phyloP scores from a whole-genome alignment of 2,113 vertebrate genomes.

The Pithys albifrons region DNA sequence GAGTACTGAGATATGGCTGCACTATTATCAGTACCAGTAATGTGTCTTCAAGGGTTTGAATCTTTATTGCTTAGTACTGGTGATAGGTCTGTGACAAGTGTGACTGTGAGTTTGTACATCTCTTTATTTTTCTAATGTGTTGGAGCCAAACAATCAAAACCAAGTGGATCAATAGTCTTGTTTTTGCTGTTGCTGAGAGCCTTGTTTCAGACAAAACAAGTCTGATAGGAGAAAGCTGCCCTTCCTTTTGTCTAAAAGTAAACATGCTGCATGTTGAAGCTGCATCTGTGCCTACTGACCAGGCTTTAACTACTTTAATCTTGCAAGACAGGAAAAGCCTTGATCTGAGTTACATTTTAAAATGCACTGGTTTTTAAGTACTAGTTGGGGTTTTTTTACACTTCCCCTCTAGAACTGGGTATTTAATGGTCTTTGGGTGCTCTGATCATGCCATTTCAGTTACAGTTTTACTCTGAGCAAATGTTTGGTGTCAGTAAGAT shows the following conservation, averaged over 20 bases:
- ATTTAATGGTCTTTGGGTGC: neutral
- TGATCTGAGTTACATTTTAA: neutral
- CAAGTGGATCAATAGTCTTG: neutral
- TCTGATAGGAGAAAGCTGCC: neutral
- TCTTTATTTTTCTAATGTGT: neutral
- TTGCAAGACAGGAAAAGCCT: neutral
- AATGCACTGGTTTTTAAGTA: neutral
- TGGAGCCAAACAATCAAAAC: neutral
- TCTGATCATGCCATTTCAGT: neutral
- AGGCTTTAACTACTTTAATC: neutral
- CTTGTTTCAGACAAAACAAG: neutral
- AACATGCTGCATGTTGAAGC: neutral
- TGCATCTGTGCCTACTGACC: neutral
- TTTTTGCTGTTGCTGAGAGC: neutral
- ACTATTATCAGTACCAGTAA: neutral
- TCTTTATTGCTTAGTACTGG: neutral
- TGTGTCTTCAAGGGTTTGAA: neutral
- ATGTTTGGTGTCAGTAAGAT: neutral
- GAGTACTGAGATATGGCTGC: neutral
- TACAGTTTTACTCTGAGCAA: neutral
- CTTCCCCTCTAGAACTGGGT: neutral
- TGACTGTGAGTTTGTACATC: rapidly evolving
- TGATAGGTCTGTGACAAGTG: neutral
- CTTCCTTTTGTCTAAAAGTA: neutral
- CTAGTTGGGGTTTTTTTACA: neutral